Evolutionary conservation across 30 jellyfish, hydroid and myxozoan species (phyloP), one percentile per base, ranked within the genome.

Genomic region (Catostylus mosaicus): DNA sequence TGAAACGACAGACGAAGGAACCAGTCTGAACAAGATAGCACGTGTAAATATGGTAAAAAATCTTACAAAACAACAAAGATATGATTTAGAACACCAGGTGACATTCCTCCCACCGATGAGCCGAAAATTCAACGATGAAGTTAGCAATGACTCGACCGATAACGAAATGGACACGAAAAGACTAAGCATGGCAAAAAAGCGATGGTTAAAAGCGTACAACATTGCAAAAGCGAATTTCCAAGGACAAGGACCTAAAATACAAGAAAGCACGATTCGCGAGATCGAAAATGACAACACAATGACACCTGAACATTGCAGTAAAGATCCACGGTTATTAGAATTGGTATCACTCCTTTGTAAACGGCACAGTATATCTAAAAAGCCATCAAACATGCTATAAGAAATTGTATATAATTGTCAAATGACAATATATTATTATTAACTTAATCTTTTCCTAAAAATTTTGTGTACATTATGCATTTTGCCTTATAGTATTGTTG

Each of bases 191-290:
- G 91, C 91, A 19, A 81, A 67, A 27, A 51, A 20, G 26, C 33
- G 91, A 29, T 81, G 91, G 91, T 30, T 67, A 23, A 66, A 81
- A 51, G 91, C 91, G 16, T 81, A 81, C 65, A 46, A 68, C 33
- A 52, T 35, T 35, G 91, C 91, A 3, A 81, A 51, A 30, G 69
- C 45, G 23, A 81, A 81, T 23, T 60, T 81, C 67, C 59, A 81
- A 23, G 91, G 91, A 26, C 26, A 56, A 46, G 77, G 63, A 30
- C 62, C 74, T 19, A 30, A 23, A 30, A 73, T 19, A 20, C 11
- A 26, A 18, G 82, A 35, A 18, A 54, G n/a, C 1, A 45, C 54
- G 35, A 67, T 61, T 20, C 36, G 23, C 16, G 78, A 56, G 1
- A 18, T 47, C 22, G 30, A 38, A 6, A 45, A 30, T 16, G 57